These are phyloP conservation scores for Pterocles burchelli DNA, from an alignment of 2,113 vertebrate genomes.

Conservation along the genomic window DNA sequence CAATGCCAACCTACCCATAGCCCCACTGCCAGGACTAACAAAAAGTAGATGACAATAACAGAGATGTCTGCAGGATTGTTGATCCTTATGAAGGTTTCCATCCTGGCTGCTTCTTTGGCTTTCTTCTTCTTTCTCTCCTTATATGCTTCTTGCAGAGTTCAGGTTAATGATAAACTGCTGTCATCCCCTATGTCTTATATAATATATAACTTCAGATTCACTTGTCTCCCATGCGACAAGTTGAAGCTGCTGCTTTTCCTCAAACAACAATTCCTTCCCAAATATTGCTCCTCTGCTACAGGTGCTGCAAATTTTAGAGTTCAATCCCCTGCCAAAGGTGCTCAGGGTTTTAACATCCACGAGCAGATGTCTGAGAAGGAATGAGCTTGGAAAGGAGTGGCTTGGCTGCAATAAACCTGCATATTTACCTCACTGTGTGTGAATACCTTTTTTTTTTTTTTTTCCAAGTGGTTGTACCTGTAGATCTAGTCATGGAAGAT, in stretches of 20 bases:
- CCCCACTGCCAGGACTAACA: constrained; percentile 91
- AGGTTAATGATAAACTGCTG: constrained; percentile 77
- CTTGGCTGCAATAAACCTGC: constrained; percentile 58
- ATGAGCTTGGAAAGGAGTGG: constrained; percentile 58
- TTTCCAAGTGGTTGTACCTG: constrained; percentile 62
- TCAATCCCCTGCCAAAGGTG: constrained; percentile 5
- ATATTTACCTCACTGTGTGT: constrained; percentile 33
- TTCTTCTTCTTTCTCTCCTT: constrained; percentile 46
- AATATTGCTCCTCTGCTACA: neutral
- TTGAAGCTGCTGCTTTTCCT: constrained; percentile 17
- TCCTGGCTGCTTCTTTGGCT: neutral
- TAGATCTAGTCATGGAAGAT: constrained; percentile 48
- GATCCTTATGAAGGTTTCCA: constrained; percentile 60
- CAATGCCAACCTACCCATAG: constrained; percentile 85
- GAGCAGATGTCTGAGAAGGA: constrained; percentile 50
- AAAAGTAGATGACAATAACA: constrained; percentile 91
- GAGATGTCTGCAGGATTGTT: constrained; percentile 92
- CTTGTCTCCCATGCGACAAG: constrained; percentile 23
- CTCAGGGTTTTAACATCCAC: constrained; percentile 29
- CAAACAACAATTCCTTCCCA: neutral
- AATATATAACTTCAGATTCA: constrained; percentile 66
- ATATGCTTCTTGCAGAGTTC: constrained; percentile 32
- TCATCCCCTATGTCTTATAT: neutral
- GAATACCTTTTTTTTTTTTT: neutral
- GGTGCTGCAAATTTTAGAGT: constrained; percentile 1